Evolutionary conservation across 2,888 invertebrate genomes (phyloP).

Genomic region (Platycnemis pennipes): DNA sequence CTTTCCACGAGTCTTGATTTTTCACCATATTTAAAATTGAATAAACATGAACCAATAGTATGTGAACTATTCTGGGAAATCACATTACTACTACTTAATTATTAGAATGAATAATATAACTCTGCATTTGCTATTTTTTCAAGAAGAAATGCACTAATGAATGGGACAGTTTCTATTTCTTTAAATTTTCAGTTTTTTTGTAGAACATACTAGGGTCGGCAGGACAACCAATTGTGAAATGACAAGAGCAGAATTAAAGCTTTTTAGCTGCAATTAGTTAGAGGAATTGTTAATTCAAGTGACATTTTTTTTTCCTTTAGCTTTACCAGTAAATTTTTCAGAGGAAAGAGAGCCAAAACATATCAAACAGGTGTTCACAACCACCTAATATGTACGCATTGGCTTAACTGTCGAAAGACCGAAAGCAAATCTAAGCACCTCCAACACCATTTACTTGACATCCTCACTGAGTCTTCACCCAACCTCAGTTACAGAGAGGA

Average conservation of each 20-base stretch:
- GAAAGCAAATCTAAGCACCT: conserved; percentile 51
- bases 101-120: conserved; percentile 22
- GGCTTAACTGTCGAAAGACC: conserved; percentile 55
- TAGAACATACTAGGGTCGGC: conserved; percentile 24
- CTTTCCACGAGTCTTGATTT: conserved; percentile 34
- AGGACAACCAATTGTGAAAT: conserved; percentile 24
- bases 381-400: conserved; percentile 56
- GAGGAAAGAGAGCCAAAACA: conserved; percentile 43
- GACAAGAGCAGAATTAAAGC: conserved; percentile 5
- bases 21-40: conserved; percentile 29
- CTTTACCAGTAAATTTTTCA: conserved; percentile 46
- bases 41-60: not conserved
- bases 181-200: conserved; percentile 33
- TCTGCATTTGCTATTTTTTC: not conserved
- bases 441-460: conserved; percentile 50
- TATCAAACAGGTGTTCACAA: conserved; percentile 49
- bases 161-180: conserved; percentile 30
- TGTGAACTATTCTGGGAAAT: not conserved
- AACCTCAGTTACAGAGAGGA: conserved; percentile 60
- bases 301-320: not conserved
- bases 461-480: conserved; percentile 49
- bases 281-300: conserved; percentile 37
- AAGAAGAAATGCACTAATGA: conserved; percentile 41
- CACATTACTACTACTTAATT: conserved; percentile 52
- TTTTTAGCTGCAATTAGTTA: conserved; percentile 41